Percentiles rank a stretch among this genome's conserved stretches.
phyloP scores from a whole-genome alignment of 2,888 invertebrate species.

The Harpalus rubripes region DNA sequence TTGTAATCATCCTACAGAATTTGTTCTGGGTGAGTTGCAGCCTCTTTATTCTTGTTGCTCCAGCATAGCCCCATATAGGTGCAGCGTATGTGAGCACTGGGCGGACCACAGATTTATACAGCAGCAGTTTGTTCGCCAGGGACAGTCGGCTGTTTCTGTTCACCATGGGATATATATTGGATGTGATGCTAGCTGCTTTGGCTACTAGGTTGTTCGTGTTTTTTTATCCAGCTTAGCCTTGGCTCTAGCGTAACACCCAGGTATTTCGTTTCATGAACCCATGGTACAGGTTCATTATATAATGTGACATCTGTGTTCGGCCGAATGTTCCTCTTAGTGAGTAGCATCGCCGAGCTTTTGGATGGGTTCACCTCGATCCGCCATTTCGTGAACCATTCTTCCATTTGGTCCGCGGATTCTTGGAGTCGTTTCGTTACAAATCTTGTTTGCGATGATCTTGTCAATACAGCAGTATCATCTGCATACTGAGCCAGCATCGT shows the following conservation, averaged over 20 bases:
- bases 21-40: not conserved
- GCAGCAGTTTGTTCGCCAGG: not conserved
- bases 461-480: slow-evolving; percentile 1
- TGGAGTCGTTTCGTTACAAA: not conserved
- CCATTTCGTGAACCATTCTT: slow-evolving; percentile 3
- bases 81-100: not conserved
- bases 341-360: not conserved
- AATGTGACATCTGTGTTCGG: not conserved
- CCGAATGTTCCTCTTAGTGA: not conserved
- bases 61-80: not conserved
- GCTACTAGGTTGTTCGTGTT: not conserved
- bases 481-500: slow-evolving; percentile 4
- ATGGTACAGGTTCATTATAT: not conserved
- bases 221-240: not conserved
- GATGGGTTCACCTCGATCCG: not conserved
- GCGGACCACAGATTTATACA: not conserved
- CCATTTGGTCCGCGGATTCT: not conserved
- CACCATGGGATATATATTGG: not conserved
- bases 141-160: not conserved
- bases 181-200: not conserved
- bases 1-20: not conserved
- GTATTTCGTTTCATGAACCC: not conserved
- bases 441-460: not conserved
- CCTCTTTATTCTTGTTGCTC: not conserved
- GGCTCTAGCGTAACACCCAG: not conserved